These are phyloP conservation scores for Sanderia malayensis DNA, from an alignment of 30 jellyfish, hydroid and myxozoan species.

Conservation along the genomic window DNA sequence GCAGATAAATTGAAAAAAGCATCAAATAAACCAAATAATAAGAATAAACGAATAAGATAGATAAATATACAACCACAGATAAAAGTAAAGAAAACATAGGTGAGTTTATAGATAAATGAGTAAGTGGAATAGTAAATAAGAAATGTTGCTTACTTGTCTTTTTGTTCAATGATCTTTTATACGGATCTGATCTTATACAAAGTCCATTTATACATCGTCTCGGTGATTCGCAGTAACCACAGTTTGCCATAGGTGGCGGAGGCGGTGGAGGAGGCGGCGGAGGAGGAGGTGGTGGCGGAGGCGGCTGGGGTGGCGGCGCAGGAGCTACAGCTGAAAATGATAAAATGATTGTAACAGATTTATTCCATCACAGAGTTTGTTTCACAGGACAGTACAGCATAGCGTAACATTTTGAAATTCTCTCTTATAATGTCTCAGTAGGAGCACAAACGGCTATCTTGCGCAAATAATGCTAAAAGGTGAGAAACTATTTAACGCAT, in stretches of 20 bases:
- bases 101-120: too few relatives aligned
- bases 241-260: constrained; percentile 41
- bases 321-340: constrained; percentile 44
- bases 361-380: too few relatives aligned
- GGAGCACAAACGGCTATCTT: too few relatives aligned
- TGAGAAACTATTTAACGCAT: background rate
- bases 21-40: too few relatives aligned
- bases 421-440: too few relatives aligned
- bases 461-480: background rate
- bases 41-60: too few relatives aligned
- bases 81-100: too few relatives aligned
- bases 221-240: constrained; percentile 80
- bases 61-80: too few relatives aligned
- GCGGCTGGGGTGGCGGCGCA: constrained; percentile 86
- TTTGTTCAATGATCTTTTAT: constrained; percentile 39
- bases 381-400: too few relatives aligned
- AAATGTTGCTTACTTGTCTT: constrained; percentile 5
- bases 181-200: constrained; percentile 56
- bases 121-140: too few relatives aligned
- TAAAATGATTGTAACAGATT: background rate
- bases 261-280: constrained; percentile 74
- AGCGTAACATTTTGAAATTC: too few relatives aligned
- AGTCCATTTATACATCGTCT: constrained; percentile 65
- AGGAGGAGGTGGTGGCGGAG: constrained; percentile 76
- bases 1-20: too few relatives aligned